Evolutionary conservation across 2,888 invertebrate genomes (phyloP), one percentile per base, ranked within the genome.

Genomic region (Perizoma flavofasciatum): DNA sequence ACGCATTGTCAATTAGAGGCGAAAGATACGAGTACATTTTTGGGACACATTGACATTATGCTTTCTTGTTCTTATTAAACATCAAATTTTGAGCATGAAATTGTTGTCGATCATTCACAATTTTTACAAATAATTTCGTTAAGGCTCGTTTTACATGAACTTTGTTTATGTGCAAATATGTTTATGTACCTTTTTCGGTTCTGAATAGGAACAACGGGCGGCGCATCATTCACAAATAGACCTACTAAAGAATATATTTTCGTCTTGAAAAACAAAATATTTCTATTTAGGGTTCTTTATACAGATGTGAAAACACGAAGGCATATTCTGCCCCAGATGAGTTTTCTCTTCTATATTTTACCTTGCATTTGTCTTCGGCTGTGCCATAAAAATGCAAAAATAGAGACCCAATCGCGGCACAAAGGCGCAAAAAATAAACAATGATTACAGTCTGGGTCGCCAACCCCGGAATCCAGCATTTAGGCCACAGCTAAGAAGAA

Each of bases 381-480:
- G 34, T 6, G 48, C 58, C 45, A 58, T 62, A 58, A 59, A 62
- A 62, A 62, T 62, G 62, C 62, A 58, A 62, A 62, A 62, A 62
- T 55, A 61, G 47, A 62, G 58, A 62, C 58, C 62, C 62, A 62
- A 62, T 62, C 58, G 62, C 44, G 58, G 48, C 55, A 58, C 58
- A 62, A 50, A 62, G 58, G 55, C 58, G 58, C 58, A 62, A 62
- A 65, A 62, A 61, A 59, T 61, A 65, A 65, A 65, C 61, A 65
- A 56, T 59, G 59, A 62, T 56, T 59, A 61, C 54, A 54, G 58
- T 52, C 53, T 59, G 61, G 61, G 62, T 64, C 62, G 53, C 53
- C 47, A 46, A 60, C 65, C 39, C 63, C 59, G 67, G 67, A 66
- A 59, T 60, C 59, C 46, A 51, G 58, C 55, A 62, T 61, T 65